Evolutionary conservation across 2,113 vertebrate species (phyloP), one percentile per base, ranked within the genome.

Genomic region (Aldabrachelys gigantea): DNA sequence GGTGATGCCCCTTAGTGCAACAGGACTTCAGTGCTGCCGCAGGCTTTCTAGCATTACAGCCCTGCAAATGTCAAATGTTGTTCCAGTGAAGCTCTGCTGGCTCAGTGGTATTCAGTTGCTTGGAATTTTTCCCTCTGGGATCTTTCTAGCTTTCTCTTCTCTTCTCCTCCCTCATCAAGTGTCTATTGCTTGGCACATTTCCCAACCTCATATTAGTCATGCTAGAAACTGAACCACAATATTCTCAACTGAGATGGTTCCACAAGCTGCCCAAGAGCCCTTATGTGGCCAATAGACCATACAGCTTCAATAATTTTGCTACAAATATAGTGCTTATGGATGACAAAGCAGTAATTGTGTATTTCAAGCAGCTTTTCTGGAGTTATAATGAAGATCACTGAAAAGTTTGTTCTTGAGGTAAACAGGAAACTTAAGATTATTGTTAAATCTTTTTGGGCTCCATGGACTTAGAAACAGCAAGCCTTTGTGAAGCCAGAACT

Each of bases 51-150:
- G 92, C 52, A 87, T 88, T 93, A 91, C 89, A 92, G 69, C 50
- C 59, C 92, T 96, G 78, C 65, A 97, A 96, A 90, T 94, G 96
- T 95, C 89, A 95, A 95, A 92, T 59, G 83, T 35, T 89, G 52
- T 92, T 85, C 56, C 13, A 0, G 31, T 91, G 85, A 96, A 92
- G 90, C 78, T 8, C 86, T 90, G 84, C 88, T 88, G 91, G 94
- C 79, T 96, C 44, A 24, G 53, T 94, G 81, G 35, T 80, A 87
- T 85, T 94, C n/a, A 54, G 79, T 86, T 93, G 84, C 72, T 93
- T 92, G 54, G 56, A 96, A 94, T 35, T 86, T 91, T 25, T 91
- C 44, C n/a, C 89, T 94, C 69, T 29, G 65, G 84, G 87, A 69
- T 89, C 80, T 91, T 95, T 95, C 85, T 89, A 86, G 59, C 72